Evolutionary conservation across 2,888 invertebrate species (phyloP), one percentile per base, ranked within the genome.

Genomic region (Sympetrum striolatum): DNA sequence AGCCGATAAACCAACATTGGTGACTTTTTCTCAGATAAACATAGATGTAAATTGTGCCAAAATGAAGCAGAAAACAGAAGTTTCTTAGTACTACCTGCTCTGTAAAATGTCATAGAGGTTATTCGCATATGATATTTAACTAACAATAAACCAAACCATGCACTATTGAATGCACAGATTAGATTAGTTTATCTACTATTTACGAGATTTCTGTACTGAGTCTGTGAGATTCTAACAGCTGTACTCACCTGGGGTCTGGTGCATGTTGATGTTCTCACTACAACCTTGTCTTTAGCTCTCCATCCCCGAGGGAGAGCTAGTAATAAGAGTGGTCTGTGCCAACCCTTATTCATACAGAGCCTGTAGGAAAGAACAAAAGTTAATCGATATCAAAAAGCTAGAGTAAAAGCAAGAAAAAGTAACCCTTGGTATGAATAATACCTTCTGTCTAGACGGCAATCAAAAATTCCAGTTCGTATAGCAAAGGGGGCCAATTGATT

Each of bases 281-380:
- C 92, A 25, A 95, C 94, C 91, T 93, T 93, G 91, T 94, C 94
- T 92, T 95, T 95, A 37, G 94, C 93, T 91, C 93, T 93, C 91
- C 93, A 93, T 39, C 94, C 94, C 90, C 94, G 93, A 14, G 95
- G 95, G 80, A 95, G 92, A 31, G 94, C 94, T 31, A 95, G 92
- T 39, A 95, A 92, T 18, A 95, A 92, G 90, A 94, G 93, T 14
- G 95, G 93, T 15, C 93, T 92, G 90, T 93, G 93, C 95, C 95
- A 95, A 18, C 93, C 93, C 92, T 94, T 94, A 60, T 92, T 93
- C 79, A 92, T 92, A 92, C 95, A 95, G 58, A 94, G 93, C 90
- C 95, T 95, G 92, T 22, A 93, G 92, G 90, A 5, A 90, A 90
- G 91, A 91, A 92, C 58, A 60, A n/a, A 79, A 15, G 37, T 22